Base-by-base conservation (phyloP, 2,888 invertebrate genomes). In the Rhorus exstirpatorius region DNA sequence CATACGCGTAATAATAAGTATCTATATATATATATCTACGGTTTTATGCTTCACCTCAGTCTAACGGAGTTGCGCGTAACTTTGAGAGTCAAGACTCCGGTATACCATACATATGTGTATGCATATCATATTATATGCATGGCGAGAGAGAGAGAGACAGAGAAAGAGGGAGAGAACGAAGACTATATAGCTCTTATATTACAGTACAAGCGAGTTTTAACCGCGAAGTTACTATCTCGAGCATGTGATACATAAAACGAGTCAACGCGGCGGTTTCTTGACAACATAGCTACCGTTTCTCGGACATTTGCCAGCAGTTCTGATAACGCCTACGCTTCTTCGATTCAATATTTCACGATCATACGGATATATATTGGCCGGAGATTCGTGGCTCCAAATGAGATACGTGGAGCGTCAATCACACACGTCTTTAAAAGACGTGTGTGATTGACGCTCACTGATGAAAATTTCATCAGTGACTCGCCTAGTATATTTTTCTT, bases 31-130 rank as follows among this genome's bases (percentile, higher is more conserved):
- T 67, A 60, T 58, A 68, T 82, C 74, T 70, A 71, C 63, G 63
- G 79, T 79, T 82, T 65, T 51, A 58, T 75, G 51, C 79, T 53
- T 82, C 65, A 58, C 17, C 55, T 46, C 61, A 68, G 76, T 68
- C 75, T 82, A 79, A 82, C 82, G 82, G 82, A 71, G 75, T 70
- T 67, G 75, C 63, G 67, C 79, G 70, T 82, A 75, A 79, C 75
- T 79, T 71, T 71, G 17, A 82, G 49, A 78, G 74, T 41, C 65
- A 26, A 65, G 51, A 60, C 70, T 38, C 68, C 55, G 63, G 58
- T 61, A 19, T 75, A 75, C 53, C 31, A 67, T 67, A 41, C 12
- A 44, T 46, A 14, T 74, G 60, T 58, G 44, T 75, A 67, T 67
- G 55, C 55, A 67, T 67, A 55, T 46, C 21, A 65, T 53, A 53